Evolutionary conservation across 1,140 invertebrate genomes (phyloP).

Genomic region (Drosophila cardini): DNA sequence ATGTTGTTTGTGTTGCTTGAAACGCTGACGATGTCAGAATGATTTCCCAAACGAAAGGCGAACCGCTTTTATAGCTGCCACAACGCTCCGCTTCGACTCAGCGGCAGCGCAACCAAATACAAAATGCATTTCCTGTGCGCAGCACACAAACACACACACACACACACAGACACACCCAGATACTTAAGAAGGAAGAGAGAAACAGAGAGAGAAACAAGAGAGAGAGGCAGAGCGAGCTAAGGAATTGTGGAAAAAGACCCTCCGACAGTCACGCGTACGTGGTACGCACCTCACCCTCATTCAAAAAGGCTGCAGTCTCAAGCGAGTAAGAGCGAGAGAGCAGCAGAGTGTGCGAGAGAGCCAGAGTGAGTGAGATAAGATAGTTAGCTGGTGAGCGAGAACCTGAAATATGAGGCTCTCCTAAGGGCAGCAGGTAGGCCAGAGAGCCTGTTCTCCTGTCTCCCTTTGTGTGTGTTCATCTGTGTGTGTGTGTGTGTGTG

Average conservation of each 20-base stretch:
- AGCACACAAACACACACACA: slow-evolving; percentile 34
- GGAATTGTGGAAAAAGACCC: slow-evolving; percentile 53
- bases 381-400: slow-evolving; percentile 52
- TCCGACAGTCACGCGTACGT: slow-evolving; percentile 65
- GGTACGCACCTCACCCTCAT: slow-evolving; percentile 69
- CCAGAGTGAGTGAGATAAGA: slow-evolving; percentile 34
- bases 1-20: slow-evolving; percentile 65
- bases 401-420: slow-evolving; percentile 71
- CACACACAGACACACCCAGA: slow-evolving; percentile 33
- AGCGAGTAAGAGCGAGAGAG: slow-evolving; percentile 39
- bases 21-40: slow-evolving; percentile 82
- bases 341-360: background rate
- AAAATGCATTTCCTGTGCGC: slow-evolving; percentile 80
- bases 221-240: slow-evolving; percentile 42
- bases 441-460: slow-evolving; percentile 31
- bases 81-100: slow-evolving; percentile 18
- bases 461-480: background rate
- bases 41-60: slow-evolving; percentile 69
- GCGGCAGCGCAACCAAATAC: slow-evolving; percentile 45
- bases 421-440: slow-evolving; percentile 66
- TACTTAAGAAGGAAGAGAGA: slow-evolving; percentile 43
- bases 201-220: slow-evolving; percentile 18
- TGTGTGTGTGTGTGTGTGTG: slow-evolving; percentile 8
- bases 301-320: slow-evolving; percentile 14
- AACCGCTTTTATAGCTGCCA: slow-evolving; percentile 75